phyloP scores from a whole-genome alignment of 2,888 invertebrate species.

The Achlya flavicornis region DNA sequence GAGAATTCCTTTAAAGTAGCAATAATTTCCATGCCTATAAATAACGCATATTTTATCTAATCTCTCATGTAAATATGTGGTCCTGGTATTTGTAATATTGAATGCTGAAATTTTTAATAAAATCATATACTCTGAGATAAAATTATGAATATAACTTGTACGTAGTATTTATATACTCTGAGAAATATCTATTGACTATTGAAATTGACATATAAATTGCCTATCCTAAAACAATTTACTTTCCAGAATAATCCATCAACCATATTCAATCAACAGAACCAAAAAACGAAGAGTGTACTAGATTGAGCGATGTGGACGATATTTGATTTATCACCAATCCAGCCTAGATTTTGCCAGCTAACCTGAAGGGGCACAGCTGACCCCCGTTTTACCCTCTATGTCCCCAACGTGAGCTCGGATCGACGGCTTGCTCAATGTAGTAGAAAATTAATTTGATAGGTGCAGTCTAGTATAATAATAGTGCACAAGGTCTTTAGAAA shows the following conservation, averaged over 20 bases:
- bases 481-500: background rate
- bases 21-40: too few species aligned
- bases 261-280: background rate
- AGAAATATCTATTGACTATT: too few species aligned
- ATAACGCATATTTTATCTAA: background rate
- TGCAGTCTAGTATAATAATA: background rate
- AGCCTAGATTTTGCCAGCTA: background rate
- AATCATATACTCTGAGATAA: too few species aligned
- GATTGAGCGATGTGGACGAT: background rate
- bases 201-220: too few species aligned
- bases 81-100: background rate
- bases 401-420: background rate
- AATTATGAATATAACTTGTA: too few species aligned
- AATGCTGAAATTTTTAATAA: background rate
- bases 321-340: constrained; percentile 3
- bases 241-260: constrained; percentile 1
- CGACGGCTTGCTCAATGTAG: background rate
- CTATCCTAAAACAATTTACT: background rate
- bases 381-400: background rate
- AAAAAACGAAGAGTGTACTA: background rate
- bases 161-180: too few species aligned
- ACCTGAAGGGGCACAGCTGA: background rate
- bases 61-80: background rate
- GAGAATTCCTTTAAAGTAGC: too few species aligned
- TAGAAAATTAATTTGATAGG: background rate